Base-by-base conservation (phyloP, 2,888 invertebrate genomes). In the Metopia argyrocephala region DNA sequence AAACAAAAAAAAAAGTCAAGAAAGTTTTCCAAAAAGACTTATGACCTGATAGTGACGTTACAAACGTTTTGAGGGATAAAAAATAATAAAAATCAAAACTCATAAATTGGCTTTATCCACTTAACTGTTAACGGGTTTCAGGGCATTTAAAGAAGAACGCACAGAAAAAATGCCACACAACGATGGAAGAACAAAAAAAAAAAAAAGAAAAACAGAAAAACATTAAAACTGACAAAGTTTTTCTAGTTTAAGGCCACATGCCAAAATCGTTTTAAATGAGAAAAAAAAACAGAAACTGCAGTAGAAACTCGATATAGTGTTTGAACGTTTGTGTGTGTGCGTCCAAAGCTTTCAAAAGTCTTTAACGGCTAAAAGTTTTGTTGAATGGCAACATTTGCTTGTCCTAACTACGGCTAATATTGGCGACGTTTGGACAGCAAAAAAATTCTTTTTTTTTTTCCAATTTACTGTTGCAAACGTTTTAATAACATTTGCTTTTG, bases 31-130 rank as follows among this genome's bases (percentile, higher is more conserved):
- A n/a, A n/a, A n/a, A n/a, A n/a, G n/a, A n/a, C n/a, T n/a, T n/a
- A n/a, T n/a, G n/a, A n/a, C n/a, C n/a, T n/a, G n/a, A n/a, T n/a
- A n/a, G n/a, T n/a, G n/a, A n/a, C n/a, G n/a, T n/a, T n/a, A n/a
- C n/a, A n/a, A n/a, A n/a, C n/a, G n/a, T n/a, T n/a, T n/a, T n/a
- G n/a, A n/a, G n/a, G n/a, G n/a, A 2, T 3, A 27, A 59, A 70
- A 76, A 73, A 86, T 85, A 48, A 54, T 2, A 61, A 62, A 69
- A 68, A 87, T 88, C 85, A 85, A 88, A 89, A 88, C 88, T 89
- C 89, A 89, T 89, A 89, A 89, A 89, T 89, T 89, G 89, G 89
- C 89, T 89, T 81, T 89, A 89, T 89, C 89, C 89, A 89, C 88
- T 89, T 89, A 89, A 89, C 87, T 88, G 88, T 87, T 88, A 88